Conservation (phyloP, 2,113 vertebrate species). For the Leucosticte australis region DNA sequence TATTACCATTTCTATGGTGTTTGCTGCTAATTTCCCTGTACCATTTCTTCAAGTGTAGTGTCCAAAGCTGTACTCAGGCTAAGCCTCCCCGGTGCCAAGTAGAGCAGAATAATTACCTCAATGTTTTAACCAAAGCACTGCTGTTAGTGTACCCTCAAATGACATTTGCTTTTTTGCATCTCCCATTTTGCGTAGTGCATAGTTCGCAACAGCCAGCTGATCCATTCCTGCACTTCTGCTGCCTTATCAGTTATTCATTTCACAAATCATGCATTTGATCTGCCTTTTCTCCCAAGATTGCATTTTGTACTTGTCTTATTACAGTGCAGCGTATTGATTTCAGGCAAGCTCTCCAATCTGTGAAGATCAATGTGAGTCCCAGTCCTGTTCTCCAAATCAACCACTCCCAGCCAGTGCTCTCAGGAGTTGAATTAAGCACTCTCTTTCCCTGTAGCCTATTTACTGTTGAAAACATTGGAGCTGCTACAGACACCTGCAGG, state of each 20-base stretch:
- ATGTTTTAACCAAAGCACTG: not conserved
- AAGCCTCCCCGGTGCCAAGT: slow-evolving; percentile 44
- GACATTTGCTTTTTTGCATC: not conserved
- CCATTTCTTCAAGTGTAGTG: not conserved
- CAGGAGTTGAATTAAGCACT: not conserved
- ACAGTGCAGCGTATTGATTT: slow-evolving; percentile 46
- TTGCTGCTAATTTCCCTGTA: not conserved
- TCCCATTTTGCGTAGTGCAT: not conserved
- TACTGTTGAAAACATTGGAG: not conserved
- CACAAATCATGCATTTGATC: not conserved
- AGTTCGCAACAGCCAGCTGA: not conserved
- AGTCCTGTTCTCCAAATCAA: not conserved
- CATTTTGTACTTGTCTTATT: not conserved
- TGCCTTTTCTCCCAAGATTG: not conserved
- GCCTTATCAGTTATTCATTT: not conserved
- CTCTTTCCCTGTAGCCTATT: not conserved
- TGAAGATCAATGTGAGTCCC: slow-evolving; percentile 43
- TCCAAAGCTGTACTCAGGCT: not conserved
- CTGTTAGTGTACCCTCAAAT: not conserved
- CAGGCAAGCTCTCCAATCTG: slow-evolving; percentile 45
- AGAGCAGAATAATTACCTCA: slow-evolving; percentile 59
- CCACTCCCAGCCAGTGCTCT: not conserved
- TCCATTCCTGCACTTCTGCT: not conserved
- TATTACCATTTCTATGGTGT: not conserved
- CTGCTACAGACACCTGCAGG: not conserved